Conservation (phyloP, 2,797 vertebrate species). For the Danionella dracula region DNA sequence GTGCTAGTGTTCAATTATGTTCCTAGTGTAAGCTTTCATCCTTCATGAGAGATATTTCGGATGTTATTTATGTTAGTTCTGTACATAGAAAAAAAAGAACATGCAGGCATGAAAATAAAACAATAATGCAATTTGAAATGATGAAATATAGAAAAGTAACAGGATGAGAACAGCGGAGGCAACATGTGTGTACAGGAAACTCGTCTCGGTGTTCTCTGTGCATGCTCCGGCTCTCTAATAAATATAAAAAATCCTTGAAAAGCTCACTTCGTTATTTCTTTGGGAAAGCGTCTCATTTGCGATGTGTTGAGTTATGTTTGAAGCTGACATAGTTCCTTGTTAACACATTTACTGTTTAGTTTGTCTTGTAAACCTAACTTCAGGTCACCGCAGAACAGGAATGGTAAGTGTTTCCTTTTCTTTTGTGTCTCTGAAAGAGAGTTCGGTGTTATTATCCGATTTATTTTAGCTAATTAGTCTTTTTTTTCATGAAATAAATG, state of each 20-base stretch:
- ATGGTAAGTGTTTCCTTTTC: too few relatives aligned
- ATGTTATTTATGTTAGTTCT: conserved; percentile 33
- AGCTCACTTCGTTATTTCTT: too few relatives aligned
- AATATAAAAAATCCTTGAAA: conserved; percentile 28
- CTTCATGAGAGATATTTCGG: conserved; percentile 14
- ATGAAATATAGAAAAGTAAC: conserved; percentile 1
- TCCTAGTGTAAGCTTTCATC: neutral
- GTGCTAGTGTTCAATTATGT: conserved; percentile 5
- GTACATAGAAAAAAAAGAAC: conserved; percentile 26
- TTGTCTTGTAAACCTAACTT: too few relatives aligned
- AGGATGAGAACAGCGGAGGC: neutral
- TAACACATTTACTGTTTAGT: too few relatives aligned
- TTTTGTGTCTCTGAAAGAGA: too few relatives aligned
- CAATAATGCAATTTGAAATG: neutral
- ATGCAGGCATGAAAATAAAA: neutral
- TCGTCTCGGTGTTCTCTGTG: conserved; percentile 33
- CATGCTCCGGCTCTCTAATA: conserved; percentile 43
- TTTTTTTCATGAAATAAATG: too few relatives aligned
- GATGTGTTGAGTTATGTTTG: too few relatives aligned
- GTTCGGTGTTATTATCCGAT: too few relatives aligned
- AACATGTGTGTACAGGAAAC: conserved; percentile 11
- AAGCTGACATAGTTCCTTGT: too few relatives aligned
- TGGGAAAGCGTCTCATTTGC: too few relatives aligned
- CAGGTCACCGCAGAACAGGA: too few relatives aligned
- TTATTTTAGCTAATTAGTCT: too few relatives aligned